A percentile compares a stretch with the other conserved stretches of the same genome.
Conservation (phyloP, 2,113 vertebrate species). For the Microcebus tavaratra region DNA sequence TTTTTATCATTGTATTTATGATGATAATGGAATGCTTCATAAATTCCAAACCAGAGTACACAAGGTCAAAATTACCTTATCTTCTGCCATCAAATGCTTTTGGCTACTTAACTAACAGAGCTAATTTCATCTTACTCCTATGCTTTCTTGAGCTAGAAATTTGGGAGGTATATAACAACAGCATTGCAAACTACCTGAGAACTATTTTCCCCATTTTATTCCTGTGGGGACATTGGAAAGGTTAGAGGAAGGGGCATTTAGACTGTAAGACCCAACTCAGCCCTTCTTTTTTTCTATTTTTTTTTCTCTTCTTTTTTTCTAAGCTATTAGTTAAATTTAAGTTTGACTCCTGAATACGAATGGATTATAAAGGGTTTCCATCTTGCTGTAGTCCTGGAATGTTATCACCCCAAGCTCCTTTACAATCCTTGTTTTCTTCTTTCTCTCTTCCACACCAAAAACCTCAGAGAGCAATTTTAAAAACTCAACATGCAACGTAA, state of each 20-base stretch:
- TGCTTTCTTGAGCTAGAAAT: background rate
- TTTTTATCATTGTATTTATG: background rate
- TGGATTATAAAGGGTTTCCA: background rate
- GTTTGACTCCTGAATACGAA: background rate
- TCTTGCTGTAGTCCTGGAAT: background rate
- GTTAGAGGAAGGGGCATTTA: background rate
- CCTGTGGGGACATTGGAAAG: background rate
- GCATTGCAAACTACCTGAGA: background rate
- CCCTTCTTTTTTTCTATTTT: background rate
- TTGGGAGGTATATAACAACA: background rate
- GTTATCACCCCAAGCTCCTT: background rate
- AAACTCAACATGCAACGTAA: slow-evolving; percentile 44
- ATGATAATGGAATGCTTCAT: background rate
- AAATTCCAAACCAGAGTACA: background rate
- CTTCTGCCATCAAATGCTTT: background rate
- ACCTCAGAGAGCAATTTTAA: slow-evolving; percentile 61
- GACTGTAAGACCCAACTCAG: background rate
- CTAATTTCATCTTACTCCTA: background rate
- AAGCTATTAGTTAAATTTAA: background rate
- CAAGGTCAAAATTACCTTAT: background rate
- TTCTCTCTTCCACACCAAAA: background rate
- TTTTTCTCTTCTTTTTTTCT: too few relatives aligned
- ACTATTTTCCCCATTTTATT: background rate
- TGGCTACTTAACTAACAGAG: background rate
- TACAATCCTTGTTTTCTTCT: slow-evolving; percentile 14